These are phyloP conservation scores for Galago senegalensis DNA, from an alignment of 2,797 vertebrate species.

Conservation along the genomic window DNA sequence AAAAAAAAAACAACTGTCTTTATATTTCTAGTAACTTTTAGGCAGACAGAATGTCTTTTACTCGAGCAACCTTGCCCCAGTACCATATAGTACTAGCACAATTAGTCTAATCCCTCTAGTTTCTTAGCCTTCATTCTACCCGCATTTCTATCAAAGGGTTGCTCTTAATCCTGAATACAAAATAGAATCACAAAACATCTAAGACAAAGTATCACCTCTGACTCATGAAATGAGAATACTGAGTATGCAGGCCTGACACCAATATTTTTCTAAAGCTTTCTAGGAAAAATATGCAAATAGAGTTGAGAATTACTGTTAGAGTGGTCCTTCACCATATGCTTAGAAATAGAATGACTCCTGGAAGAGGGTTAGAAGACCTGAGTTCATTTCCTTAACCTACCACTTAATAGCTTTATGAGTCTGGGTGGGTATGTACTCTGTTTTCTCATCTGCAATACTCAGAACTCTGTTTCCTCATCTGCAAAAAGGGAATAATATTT, in stretches of 20 bases:
- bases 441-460: neutral
- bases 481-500: neutral
- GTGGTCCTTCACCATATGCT: neutral
- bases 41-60: neutral
- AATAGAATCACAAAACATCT: neutral
- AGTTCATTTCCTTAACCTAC: neutral
- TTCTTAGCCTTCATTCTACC: neutral
- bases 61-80: neutral
- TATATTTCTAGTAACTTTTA: constrained; percentile 24
- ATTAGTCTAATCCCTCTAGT: neutral
- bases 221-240: neutral
- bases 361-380: neutral
- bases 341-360: neutral
- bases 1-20: neutral
- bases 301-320: neutral
- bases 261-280: neutral
- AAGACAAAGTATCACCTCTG: neutral
- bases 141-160: neutral
- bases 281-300: neutral
- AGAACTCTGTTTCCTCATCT: constrained; percentile 6
- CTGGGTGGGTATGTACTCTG: no score
- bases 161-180: neutral
- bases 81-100: neutral
- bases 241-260: neutral
- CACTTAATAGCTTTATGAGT: neutral